Conservation (phyloP, 2,888 invertebrate genomes). For the Lithosia quadra region DNA sequence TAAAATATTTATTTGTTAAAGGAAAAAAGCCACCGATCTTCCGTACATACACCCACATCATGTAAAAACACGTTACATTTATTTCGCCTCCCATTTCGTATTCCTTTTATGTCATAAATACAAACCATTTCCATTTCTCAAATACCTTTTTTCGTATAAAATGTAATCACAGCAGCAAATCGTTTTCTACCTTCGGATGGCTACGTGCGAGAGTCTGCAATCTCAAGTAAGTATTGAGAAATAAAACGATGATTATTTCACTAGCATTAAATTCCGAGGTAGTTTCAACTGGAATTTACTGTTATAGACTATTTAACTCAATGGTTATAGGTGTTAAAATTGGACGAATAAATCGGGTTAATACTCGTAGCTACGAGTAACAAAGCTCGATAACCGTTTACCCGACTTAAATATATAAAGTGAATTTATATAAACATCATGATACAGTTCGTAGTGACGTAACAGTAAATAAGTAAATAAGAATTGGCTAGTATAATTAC, state of each 20-base stretch:
- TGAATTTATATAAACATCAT: neutral
- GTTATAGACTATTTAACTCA: too few species aligned
- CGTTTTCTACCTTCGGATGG: neutral
- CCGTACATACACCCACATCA: neutral
- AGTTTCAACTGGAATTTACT: neutral
- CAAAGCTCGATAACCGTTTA: neutral
- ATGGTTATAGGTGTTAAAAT: too few species aligned
- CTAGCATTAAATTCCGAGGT: neutral
- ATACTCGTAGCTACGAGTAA: too few species aligned
- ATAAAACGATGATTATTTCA: neutral
- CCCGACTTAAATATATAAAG: neutral
- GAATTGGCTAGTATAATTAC: neutral
- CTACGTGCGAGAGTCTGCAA: neutral
- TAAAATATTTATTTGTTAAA: neutral
- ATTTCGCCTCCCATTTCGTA: neutral
- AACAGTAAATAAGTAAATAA: neutral
- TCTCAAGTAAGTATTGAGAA: neutral
- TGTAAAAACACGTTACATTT: neutral
- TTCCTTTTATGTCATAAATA: neutral
- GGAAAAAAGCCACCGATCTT: neutral
- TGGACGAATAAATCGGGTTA: too few species aligned
- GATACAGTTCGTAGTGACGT: too few species aligned
- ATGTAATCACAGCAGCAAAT: constrained; percentile 4
- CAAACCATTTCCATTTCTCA: constrained; percentile 1
- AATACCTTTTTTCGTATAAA: neutral